Percentiles rank a stretch among this genome's conserved stretches.
Conservation (phyloP, 2,888 invertebrate species). For the Dryococelus australis region DNA sequence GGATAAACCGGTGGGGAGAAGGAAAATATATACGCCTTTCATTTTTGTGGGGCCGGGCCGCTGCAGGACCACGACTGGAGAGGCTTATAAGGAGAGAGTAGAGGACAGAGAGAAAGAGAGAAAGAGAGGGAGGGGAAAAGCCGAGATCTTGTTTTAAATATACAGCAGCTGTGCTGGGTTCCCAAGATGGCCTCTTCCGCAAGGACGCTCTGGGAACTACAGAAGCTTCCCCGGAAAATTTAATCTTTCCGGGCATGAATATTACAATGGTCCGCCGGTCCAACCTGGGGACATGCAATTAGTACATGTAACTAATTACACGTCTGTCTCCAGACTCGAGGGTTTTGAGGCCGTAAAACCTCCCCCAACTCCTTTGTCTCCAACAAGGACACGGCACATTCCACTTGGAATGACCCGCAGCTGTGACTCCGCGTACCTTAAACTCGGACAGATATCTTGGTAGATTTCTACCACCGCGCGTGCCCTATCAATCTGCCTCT, state of each 20-base stretch:
- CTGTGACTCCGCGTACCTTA: no score
- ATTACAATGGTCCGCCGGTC: neutral
- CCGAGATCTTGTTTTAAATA: slow-evolving; percentile 16
- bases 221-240: neutral
- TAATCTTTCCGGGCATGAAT: neutral
- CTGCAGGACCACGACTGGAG: neutral
- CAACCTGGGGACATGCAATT: neutral
- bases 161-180: neutral
- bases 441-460: neutral
- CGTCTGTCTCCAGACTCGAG: no score
- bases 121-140: neutral
- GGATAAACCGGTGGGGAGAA: neutral
- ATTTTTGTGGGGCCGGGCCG: neutral
- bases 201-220: neutral
- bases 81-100: neutral
- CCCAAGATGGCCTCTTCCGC: neutral
- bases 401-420: no score
- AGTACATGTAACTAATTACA: neutral
- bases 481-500: neutral
- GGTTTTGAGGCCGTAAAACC: no score
- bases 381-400: neutral
- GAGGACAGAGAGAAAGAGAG: neutral
- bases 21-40: slow-evolving; percentile 16
- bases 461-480: neutral
- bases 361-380: neutral